These are phyloP conservation scores for Amblyteles armatorius DNA, from an alignment of 2,888 invertebrate genomes.

Conservation along the genomic window DNA sequence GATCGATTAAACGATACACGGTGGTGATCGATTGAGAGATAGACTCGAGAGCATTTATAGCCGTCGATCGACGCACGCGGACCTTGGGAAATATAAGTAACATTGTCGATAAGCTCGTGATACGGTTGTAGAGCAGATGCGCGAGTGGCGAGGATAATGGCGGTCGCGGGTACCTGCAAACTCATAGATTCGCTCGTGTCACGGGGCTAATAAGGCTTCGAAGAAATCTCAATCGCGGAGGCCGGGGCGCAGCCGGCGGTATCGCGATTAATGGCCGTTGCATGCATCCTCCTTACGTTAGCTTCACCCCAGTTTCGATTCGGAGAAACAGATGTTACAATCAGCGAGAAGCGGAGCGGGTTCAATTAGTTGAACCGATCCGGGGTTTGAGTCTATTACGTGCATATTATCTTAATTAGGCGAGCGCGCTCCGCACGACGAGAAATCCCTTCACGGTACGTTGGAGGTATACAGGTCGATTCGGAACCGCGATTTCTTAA, in stretches of 20 bases:
- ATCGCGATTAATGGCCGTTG: conserved; percentile 21
- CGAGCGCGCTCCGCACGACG: conserved; percentile 38
- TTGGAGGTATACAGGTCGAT: neutral
- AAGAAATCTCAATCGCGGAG: conserved; percentile 59
- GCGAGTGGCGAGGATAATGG: neutral
- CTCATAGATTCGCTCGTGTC: conserved; percentile 43
- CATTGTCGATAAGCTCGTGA: conserved; percentile 3
- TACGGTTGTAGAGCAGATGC: conserved; percentile 16
- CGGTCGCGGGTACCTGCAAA: conserved; percentile 39
- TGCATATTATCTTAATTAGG: conserved; percentile 64
- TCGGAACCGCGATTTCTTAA: conserved; percentile 1
- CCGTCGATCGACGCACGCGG: conserved; percentile 35
- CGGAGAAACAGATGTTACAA: conserved; percentile 65
- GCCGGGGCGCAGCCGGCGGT: neutral
- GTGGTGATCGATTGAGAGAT: conserved; percentile 28
- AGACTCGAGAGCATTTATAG: conserved; percentile 30
- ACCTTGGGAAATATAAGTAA: neutral
- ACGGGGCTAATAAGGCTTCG: conserved; percentile 60
- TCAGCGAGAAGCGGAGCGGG: conserved; percentile 61
- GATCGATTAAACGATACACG: conserved; percentile 18
- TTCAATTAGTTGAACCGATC: conserved; percentile 64
- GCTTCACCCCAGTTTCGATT: conserved; percentile 58
- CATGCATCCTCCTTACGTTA: conserved; percentile 8
- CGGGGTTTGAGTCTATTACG: conserved; percentile 56
- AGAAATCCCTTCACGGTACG: conserved; percentile 23